These are phyloP conservation scores for Ophiothrix spiculata DNA, from an alignment of 35 echinoderm and acorn worm genomes.

Conservation along the genomic window DNA sequence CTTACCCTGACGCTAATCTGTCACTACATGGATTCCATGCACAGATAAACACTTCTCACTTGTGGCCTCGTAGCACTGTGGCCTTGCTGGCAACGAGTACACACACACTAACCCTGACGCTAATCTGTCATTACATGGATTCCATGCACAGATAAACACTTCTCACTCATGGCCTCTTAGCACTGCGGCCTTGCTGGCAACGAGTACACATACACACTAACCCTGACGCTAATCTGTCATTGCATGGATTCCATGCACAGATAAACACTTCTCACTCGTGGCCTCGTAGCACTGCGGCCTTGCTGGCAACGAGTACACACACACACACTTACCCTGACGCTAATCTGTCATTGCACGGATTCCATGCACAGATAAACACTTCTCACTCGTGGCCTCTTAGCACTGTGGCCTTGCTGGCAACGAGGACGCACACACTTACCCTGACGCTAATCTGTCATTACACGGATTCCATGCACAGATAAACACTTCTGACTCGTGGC, in stretches of 20 bases:
- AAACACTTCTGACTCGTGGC: constrained; percentile 98
- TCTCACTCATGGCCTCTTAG: constrained; percentile 94
- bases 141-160: constrained; percentile 99
- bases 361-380: too few relatives aligned
- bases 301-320: too few relatives aligned
- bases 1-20: constrained; percentile 93
- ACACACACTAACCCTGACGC: too few relatives aligned
- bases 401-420: too few relatives aligned
- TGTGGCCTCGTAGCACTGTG: constrained; percentile 91
- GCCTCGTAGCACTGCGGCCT: constrained; percentile 92
- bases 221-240: constrained; percentile 93
- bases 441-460: constrained; percentile 90
- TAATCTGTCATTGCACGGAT: too few relatives aligned
- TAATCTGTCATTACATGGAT: constrained; percentile 88
- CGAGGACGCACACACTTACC: too few relatives aligned
- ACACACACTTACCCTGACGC: too few relatives aligned
- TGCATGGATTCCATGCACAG: constrained; percentile 98
- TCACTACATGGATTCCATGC: constrained; percentile 98
- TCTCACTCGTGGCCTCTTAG: too few relatives aligned
- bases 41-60: constrained; percentile 99
- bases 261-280: constrained; percentile 99
- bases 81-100: constrained; percentile 91
- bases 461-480: constrained; percentile 99
- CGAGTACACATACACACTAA: too few relatives aligned
- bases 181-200: constrained; percentile 90